phyloP scores from a whole-genome alignment of 92 coral and sea anemone genomes.

The Pocillopora meandrina region DNA sequence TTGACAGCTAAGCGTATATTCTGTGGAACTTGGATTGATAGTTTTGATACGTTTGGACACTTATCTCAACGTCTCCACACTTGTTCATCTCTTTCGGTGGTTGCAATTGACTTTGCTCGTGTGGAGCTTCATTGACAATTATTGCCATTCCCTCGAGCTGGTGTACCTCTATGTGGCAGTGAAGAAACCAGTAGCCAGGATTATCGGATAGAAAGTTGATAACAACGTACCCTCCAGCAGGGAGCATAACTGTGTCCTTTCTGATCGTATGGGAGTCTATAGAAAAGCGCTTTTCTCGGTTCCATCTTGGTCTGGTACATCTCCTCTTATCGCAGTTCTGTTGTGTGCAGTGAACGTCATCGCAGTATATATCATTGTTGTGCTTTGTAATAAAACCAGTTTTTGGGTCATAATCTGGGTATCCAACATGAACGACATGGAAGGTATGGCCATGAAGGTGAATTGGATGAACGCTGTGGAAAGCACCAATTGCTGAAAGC shows the following conservation, averaged over 20 bases:
- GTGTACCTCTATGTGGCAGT: slow-evolving; percentile 74
- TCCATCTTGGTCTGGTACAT: slow-evolving; percentile 55
- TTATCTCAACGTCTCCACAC: slow-evolving; percentile 39
- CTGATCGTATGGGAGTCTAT: slow-evolving; percentile 57
- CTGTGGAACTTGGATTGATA: no score
- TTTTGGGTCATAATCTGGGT: slow-evolving; percentile 49
- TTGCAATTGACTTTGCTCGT: neutral
- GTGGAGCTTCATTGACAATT: slow-evolving; percentile 34
- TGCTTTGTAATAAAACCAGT: slow-evolving; percentile 42
- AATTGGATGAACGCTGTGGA: slow-evolving; percentile 48
- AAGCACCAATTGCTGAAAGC: slow-evolving; percentile 37
- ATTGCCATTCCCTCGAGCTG: no score
- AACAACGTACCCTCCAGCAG: slow-evolving; percentile 76
- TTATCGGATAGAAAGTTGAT: slow-evolving; percentile 69
- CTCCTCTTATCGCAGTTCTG: neutral
- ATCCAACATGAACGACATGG: slow-evolving; percentile 68
- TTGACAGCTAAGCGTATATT: no score
- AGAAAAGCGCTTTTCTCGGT: slow-evolving; percentile 29
- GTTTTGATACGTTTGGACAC: neutral
- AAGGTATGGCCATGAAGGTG: slow-evolving; percentile 77
- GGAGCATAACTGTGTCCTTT: slow-evolving; percentile 72
- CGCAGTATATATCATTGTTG: slow-evolving; percentile 63
- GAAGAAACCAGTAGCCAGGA: slow-evolving; percentile 80
- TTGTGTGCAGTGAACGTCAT: slow-evolving; percentile 40
- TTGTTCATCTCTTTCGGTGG: slow-evolving; percentile 21